Evolutionary conservation across 1,140 invertebrate species (phyloP).

Genomic region (Drosophila subobscura): DNA sequence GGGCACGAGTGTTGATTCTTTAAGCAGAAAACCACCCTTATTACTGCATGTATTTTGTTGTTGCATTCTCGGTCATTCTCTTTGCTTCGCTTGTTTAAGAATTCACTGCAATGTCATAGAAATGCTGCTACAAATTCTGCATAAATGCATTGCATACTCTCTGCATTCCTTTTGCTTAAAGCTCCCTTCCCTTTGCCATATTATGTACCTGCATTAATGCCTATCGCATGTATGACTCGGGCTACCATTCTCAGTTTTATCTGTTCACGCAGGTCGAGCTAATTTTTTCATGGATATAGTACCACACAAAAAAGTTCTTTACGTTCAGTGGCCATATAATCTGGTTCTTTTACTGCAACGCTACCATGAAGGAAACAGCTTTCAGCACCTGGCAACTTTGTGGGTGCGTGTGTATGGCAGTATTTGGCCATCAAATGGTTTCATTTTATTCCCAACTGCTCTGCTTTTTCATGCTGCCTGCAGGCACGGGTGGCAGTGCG

Average conservation of each 20-base stretch:
- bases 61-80: no score
- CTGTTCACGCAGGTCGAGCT: conserved; percentile 33
- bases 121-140: no score
- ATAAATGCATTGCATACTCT: no score
- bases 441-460: conserved; percentile 23
- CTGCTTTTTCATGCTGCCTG: conserved; percentile 18
- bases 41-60: no score
- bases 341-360: conserved; percentile 36
- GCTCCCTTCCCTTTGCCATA: background rate
- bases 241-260: conserved; percentile 23
- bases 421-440: conserved; percentile 37
- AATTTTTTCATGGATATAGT: conserved; percentile 26
- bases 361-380: conserved; percentile 9
- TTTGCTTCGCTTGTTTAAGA: no score
- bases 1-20: no score
- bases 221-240: conserved; percentile 2
- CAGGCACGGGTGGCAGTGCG: conserved; percentile 5
- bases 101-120: no score
- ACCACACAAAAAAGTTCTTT: conserved; percentile 25
- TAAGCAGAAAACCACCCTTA: no score
- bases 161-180: no score
- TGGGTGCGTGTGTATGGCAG: background rate
- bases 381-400: conserved; percentile 47
- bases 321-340: conserved; percentile 23
- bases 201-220: conserved; percentile 13